Base-by-base conservation (phyloP, 92 coral and sea anemone genomes). In the Metridium senile region DNA sequence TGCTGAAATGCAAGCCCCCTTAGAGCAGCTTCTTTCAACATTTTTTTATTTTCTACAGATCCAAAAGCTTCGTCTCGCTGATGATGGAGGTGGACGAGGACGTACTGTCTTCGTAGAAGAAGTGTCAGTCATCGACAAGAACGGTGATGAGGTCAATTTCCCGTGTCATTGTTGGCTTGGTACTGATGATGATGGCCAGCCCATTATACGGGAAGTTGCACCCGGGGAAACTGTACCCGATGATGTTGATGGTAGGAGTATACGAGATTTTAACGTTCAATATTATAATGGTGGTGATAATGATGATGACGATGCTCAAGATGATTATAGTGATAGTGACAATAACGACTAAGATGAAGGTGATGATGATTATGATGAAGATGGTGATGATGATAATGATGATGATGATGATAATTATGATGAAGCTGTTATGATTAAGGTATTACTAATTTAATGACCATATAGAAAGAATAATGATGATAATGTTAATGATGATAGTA, bases 131-230 rank as follows among this genome's bases (percentile, higher is more conserved):
- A 85, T 82, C 26, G 86, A 80, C 77, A 85, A 82, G 58, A 67
- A 78, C 16, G 91, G 90, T 13, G 90, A 91, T 58, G 81, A 81
- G 9, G 83, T 82, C 11, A 81, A 88, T 56, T 91, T 91, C 83
- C 97, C 97, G 22, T 65, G 93, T 56, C 67, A 74, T 3, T 91
- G 97, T 72, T 91, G 97, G 97, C 90, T 91, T 11, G 93, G 87
- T 30, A 81, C 74, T 54, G 91, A 91, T 57, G 77, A 86, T 46
- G 33, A 71, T 19, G 82, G 86, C 33, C 66, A 35, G 1, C 82
- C 75, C 17, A 57, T 91, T 28, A 76, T 79, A n/a, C 62, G 87
- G 27, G 93, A 88, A 62, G 71, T 91, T 31, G 39, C 78, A 31
- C 97, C 97, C 16, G 97, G 93, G 21, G 84, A 91, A 52, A 78